These are phyloP conservation scores for Selenia dentaria DNA, from an alignment of 2,888 invertebrate species.

Conservation along the genomic window DNA sequence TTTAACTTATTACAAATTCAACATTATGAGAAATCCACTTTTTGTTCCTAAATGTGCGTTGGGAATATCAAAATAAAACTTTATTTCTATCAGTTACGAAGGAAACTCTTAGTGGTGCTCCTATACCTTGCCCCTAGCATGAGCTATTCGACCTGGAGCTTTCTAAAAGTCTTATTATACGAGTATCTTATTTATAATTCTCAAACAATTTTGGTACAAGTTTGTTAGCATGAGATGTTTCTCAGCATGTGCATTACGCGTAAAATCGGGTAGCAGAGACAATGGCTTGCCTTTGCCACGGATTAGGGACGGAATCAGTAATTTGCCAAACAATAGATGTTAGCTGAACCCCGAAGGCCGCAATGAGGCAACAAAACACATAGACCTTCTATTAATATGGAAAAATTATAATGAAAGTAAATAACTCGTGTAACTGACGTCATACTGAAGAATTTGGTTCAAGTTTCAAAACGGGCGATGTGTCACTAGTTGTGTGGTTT, in stretches of 20 bases:
- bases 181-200: slow-evolving; percentile 25
- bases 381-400: slow-evolving; percentile 44
- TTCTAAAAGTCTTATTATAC: no score
- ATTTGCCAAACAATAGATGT: slow-evolving; percentile 76
- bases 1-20: no score
- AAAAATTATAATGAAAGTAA: slow-evolving; percentile 44
- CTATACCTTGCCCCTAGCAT: no score
- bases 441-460: background rate
- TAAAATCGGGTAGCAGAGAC: slow-evolving; percentile 73
- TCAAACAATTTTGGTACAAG: slow-evolving; percentile 17
- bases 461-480: background rate
- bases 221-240: slow-evolving; percentile 35
- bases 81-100: no score
- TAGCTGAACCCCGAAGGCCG: slow-evolving; percentile 75
- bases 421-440: slow-evolving; percentile 20
- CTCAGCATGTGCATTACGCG: slow-evolving; percentile 58
- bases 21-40: no score
- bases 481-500: slow-evolving; percentile 4
- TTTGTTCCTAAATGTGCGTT: no score
- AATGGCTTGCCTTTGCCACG: slow-evolving; percentile 60
- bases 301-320: slow-evolving; percentile 75
- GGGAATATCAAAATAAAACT: no score
- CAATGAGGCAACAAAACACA: slow-evolving; percentile 57
- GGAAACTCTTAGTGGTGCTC: no score
- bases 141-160: no score